These are phyloP conservation scores for Plectropomus leopardus DNA, from an alignment of 2,113 vertebrate species.

Conservation along the genomic window DNA sequence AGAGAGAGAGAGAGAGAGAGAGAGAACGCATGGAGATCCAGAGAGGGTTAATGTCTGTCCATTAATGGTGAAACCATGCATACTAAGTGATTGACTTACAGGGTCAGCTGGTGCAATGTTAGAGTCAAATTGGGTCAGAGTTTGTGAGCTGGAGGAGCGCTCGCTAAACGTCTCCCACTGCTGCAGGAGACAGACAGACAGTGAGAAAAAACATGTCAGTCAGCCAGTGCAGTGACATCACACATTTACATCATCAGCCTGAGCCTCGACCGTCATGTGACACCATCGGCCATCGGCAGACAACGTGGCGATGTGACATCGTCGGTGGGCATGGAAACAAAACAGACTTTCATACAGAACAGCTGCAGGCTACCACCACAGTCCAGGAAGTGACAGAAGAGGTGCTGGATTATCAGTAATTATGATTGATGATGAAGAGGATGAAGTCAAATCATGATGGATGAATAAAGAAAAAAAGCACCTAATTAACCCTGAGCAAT, in stretches of 20 bases:
- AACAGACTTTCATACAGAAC: constrained; percentile 42
- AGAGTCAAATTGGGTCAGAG: constrained; percentile 99
- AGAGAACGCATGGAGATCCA: constrained; percentile 56
- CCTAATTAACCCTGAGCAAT: constrained; percentile 30
- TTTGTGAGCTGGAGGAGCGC: constrained; percentile 99
- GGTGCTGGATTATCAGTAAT: constrained; percentile 63
- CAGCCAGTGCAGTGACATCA: constrained; percentile 80
- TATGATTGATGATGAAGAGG: constrained; percentile 45
- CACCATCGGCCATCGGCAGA: constrained; percentile 17
- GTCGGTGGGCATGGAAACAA: constrained; percentile 24
- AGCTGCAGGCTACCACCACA: constrained; percentile 32
- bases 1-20: neutral
- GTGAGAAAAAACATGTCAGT: constrained; percentile 85
- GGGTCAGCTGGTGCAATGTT: constrained; percentile 99
- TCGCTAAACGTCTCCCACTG: constrained; percentile 99
- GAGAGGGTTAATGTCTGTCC: constrained; percentile 93
- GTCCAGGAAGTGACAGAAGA: constrained; percentile 40
- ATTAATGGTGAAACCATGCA: constrained; percentile 98
- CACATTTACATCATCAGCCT: constrained; percentile 74
- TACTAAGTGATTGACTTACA: constrained; percentile 99
- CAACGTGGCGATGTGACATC: neutral
- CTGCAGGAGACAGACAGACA: constrained; percentile 99
- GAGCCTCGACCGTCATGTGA: constrained; percentile 31
- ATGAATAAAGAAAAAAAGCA: constrained; percentile 31
- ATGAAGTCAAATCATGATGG: constrained; percentile 46